A percentile compares a stretch with the other conserved stretches of the same genome.
phyloP scores from a whole-genome alignment of 2,797 vertebrate species.

The Cossypha polioptera region DNA sequence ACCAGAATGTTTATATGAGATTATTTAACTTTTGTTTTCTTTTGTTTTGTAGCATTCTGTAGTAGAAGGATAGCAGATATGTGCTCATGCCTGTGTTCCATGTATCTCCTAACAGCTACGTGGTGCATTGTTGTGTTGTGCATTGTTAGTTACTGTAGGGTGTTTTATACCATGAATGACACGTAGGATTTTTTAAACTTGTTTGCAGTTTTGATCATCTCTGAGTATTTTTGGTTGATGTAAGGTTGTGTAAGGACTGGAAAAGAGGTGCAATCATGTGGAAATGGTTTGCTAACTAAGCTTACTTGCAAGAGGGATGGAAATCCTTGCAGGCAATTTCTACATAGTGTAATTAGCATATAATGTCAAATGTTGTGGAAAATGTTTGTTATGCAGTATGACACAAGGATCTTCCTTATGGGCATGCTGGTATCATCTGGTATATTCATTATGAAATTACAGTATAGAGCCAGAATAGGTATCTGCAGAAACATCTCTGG shows the following conservation, averaged over 20 bases:
- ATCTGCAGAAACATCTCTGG: not conserved
- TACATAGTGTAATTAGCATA: not conserved
- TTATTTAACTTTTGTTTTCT: not conserved
- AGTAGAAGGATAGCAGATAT: not conserved
- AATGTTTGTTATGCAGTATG: not conserved
- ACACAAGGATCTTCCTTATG: not conserved
- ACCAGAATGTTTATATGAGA: not conserved
- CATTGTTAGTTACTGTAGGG: too few species aligned
- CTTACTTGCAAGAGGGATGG: not conserved
- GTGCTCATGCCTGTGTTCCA: not conserved
- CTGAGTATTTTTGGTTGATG: not conserved
- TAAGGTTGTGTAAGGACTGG: not conserved
- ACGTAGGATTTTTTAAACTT: not conserved
- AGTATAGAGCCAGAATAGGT: not conserved
- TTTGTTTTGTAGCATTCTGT: not conserved
- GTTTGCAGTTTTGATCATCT: not conserved
- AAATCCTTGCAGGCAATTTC: not conserved
- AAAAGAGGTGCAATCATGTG: not conserved
- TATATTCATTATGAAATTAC: not conserved
- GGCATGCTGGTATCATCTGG: not conserved
- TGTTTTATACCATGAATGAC: not conserved
- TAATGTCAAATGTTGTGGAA: not conserved
- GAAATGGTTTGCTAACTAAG: not conserved
- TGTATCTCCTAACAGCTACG: not conserved
- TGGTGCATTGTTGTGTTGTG: not conserved